Conservation (phyloP, 2,113 vertebrate species). For the Syngnathoides biaculeatus region DNA sequence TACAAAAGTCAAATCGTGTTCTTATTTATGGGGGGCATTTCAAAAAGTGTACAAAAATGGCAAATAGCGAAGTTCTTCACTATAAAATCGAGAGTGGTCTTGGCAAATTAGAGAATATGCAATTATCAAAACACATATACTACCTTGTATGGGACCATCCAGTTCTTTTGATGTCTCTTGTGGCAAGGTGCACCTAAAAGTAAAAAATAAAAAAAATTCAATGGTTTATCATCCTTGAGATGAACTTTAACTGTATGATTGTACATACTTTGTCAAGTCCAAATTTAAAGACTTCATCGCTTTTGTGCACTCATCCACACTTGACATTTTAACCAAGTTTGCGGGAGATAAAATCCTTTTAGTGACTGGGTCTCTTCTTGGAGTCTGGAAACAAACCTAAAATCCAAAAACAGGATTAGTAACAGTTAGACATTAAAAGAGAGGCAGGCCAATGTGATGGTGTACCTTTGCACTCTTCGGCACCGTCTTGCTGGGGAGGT, state of each 20-base stretch:
- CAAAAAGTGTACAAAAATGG: no score
- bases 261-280: constrained; percentile 45
- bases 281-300: constrained; percentile 42
- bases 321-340: constrained; percentile 55
- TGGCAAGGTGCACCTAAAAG: constrained; percentile 54
- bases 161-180: constrained; percentile 5
- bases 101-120: no score
- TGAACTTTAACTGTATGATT: neutral
- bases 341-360: constrained; percentile 81
- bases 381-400: constrained; percentile 94
- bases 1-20: no score
- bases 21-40: no score
- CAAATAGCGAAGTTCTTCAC: no score
- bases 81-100: no score
- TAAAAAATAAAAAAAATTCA: constrained; percentile 8
- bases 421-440: neutral
- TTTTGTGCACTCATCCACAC: constrained; percentile 52
- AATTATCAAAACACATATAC: neutral
- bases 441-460: neutral
- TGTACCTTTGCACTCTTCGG: constrained; percentile 76
- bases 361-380: constrained; percentile 84
- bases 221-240: neutral
- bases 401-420: constrained; percentile 10
- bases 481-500: constrained; percentile 75
- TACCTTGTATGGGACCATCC: constrained; percentile 47